phyloP scores from a whole-genome alignment of 2,113 vertebrate species.

The western clawed frog (Xenopus tropicalis) region UCB_Xtro_10.0 CM004449.2:24922501-24923000 shows the following conservation, averaged over 20 bases:
- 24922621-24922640: neutral
- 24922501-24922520: neutral
- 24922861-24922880: no score
- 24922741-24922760: neutral
- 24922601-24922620: neutral
- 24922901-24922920: no score
- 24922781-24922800: no score
- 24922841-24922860: no score
- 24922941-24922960: no score
- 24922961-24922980: no score
- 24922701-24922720: neutral
- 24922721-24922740: neutral
- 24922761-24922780: no score
- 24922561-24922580: neutral
- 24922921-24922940: no score
- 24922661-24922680: neutral
- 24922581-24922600: neutral
- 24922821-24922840: no score
- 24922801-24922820: no score
- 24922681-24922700: neutral
- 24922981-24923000: no score
- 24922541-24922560: neutral
- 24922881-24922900: no score
- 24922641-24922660: slow-evolving; percentile 1
- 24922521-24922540: neutral